Percentiles rank a stretch among this genome's conserved stretches.
Conservation (phyloP, 2,888 invertebrate species). For the Aphrophora alni region DNA sequence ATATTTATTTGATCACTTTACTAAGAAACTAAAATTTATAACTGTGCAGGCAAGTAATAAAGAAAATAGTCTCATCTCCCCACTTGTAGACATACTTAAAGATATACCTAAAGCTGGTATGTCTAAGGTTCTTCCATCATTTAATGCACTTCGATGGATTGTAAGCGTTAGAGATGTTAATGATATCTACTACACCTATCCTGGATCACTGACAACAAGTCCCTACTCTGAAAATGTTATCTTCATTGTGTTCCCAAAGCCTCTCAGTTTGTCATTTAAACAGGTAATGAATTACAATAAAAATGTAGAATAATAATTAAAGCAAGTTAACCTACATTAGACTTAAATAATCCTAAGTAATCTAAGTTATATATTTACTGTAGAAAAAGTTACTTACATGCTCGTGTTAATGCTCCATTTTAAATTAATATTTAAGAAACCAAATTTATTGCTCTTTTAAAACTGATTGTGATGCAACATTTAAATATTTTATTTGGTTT, state of each 20-base stretch:
- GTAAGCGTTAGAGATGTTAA: not conserved
- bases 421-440: too few species aligned
- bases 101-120: not conserved
- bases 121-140: not conserved
- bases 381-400: too few species aligned
- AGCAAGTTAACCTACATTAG: too few species aligned
- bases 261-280: conserved; percentile 30
- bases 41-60: not conserved
- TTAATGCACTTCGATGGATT: not conserved
- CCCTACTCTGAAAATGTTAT: conserved; percentile 41
- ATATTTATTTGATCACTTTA: too few species aligned
- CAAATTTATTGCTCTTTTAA: too few species aligned
- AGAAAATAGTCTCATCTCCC: not conserved
- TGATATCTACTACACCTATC: conserved; percentile 32
- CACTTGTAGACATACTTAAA: not conserved
- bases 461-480: too few species aligned
- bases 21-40: too few species aligned
- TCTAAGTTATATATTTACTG: too few species aligned
- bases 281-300: conserved; percentile 34
- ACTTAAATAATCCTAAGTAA: too few species aligned
- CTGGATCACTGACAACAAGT: conserved; percentile 42
- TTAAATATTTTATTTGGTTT: too few species aligned
- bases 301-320: too few species aligned
- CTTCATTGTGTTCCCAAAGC: conserved; percentile 40
- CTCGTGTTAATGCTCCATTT: too few species aligned